Base-by-base conservation (phyloP, 2,888 invertebrate species). In the Pediacus dermestoides region DNA sequence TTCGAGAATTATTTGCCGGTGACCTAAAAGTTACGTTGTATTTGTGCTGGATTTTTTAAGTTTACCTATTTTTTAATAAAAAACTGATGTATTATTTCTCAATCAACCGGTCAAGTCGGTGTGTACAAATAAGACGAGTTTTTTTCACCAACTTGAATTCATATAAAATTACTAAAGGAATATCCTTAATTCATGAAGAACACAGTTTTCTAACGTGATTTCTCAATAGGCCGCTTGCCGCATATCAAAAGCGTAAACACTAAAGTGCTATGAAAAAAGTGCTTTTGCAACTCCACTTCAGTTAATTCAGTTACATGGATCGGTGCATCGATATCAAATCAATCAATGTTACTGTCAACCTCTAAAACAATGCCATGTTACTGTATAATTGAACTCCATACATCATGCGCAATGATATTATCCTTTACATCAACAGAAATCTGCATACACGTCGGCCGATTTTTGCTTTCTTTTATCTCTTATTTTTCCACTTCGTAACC, bases 281-380 rank as follows among this genome's bases (percentile, higher is more conserved):
- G 53, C 49, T 52, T 50, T 48, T 45, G 50, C 49, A 42, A 43
- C 50, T 53, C 48, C n/a, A 48, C 42, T 37, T 28, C 48, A 53
- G 55, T 52, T 58, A 55, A 60, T 61, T 58, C 55, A 51, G 52
- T 51, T 57, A 57, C 57, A 61, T 53, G 57, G 54, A 57, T 59
- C 58, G 58, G 52, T 53, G 56, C 46, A 50, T 53, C 56, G 58
- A 64, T 64, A 60, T 59, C 60, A 63, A 57, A 68, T 68, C 67
- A 64, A 68, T 67, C 68, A 67, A 63, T 66, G 66, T 66, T 63
- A 55, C 64, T 66, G 67, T 67, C 67, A 65, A 47, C 53, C 57
- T 59, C 53, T 63, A 64, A 68, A 68, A 68, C 68, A 68, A 67
- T 67, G 67, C 64, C 64, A 64, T 67, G 67, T 67, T 61, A 58